A percentile compares a stretch with the other conserved stretches of the same genome.
phyloP scores from a whole-genome alignment of 2,113 vertebrate genomes.

The Proteles cristata region DNA sequence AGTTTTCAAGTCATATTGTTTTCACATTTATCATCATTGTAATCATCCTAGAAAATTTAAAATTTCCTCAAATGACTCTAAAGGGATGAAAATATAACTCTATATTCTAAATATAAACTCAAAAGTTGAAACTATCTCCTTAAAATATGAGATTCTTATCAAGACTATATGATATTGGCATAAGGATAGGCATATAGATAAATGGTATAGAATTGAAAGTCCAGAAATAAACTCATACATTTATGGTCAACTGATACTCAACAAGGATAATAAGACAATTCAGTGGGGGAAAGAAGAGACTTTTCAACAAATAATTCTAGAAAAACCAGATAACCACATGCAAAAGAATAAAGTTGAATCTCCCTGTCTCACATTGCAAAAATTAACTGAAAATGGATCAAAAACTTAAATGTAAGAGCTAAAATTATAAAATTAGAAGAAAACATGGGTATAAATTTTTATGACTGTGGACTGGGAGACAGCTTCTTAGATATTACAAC shows the following conservation, averaged over 20 bases:
- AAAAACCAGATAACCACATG: slow-evolving; percentile 5
- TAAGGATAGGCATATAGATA: not conserved
- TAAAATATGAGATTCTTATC: not conserved
- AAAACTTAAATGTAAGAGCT: not conserved
- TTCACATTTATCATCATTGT: slow-evolving; percentile 18
- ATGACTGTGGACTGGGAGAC: not conserved
- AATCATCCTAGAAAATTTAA: slow-evolving; percentile 31
- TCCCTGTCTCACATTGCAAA: not conserved
- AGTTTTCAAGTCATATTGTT: slow-evolving; percentile 1
- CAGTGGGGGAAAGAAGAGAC: not conserved
- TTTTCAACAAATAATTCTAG: not conserved
- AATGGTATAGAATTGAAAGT: not conserved
- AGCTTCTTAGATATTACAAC: not conserved
- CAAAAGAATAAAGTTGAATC: not conserved
- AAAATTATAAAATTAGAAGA: slow-evolving; percentile 27
- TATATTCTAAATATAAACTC: slow-evolving; percentile 46
- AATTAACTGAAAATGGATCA: slow-evolving; percentile 23
- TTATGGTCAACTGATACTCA: not conserved
- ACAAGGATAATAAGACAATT: not conserved
- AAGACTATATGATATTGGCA: not conserved
- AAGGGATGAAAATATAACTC: slow-evolving; percentile 2
- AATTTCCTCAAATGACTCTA: slow-evolving; percentile 29
- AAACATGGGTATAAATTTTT: not conserved
- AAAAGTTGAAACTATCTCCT: not conserved
- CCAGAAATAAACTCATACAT: not conserved